Evolutionary conservation across 2,888 invertebrate species (phyloP).

Genomic region (Dryococelus australis): DNA sequence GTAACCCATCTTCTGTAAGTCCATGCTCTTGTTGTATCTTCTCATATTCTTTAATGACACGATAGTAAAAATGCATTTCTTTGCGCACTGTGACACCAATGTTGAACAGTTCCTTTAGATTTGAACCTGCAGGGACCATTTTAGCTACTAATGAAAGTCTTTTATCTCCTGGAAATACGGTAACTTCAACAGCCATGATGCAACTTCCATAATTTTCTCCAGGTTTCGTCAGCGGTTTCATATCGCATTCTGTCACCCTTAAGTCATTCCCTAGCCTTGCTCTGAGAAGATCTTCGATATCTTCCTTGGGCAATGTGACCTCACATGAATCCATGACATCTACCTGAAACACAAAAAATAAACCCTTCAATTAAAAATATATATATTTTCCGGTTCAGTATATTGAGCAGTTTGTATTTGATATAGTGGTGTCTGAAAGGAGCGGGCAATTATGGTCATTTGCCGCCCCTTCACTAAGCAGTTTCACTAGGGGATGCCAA

Average conservation of each 20-base stretch:
- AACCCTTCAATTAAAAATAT: no score
- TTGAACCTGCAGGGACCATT: background rate
- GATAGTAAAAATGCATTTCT: background rate
- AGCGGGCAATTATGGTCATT: no score
- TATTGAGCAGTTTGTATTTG: no score
- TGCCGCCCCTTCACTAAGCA: no score
- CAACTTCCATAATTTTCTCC: background rate
- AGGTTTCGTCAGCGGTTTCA: background rate
- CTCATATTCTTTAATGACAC: background rate
- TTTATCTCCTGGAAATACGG: background rate
- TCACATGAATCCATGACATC: background rate
- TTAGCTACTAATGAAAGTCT: background rate
- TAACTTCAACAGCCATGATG: conserved; percentile 4
- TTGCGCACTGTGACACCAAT: background rate
- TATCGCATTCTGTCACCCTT: background rate
- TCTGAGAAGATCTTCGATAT: background rate
- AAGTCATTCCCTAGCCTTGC: background rate
- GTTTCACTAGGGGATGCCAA: no score
- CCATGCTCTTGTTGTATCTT: background rate
- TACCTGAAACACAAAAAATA: no score
- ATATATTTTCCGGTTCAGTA: no score
- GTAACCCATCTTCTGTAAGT: background rate
- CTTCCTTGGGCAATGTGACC: background rate
- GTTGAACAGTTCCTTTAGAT: background rate
- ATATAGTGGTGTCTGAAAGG: no score